These are phyloP conservation scores for Schizopygopsis malacanthus DNA, from an alignment of 2,797 vertebrate genomes.

Conservation along the genomic window DNA sequence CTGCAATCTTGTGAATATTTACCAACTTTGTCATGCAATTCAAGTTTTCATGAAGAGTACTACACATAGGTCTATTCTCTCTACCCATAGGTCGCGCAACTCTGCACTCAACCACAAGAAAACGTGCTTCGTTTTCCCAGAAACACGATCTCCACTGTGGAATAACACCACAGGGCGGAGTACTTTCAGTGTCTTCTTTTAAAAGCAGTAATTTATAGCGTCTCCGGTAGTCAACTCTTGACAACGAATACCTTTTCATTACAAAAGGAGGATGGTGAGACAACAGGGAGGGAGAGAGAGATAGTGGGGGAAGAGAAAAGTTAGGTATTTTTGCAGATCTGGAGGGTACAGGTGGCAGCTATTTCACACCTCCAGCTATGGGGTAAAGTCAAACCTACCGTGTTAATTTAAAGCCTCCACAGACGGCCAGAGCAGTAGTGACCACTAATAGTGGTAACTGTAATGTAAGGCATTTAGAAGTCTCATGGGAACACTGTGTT, in stretches of 20 bases:
- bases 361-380: slow-evolving; percentile 72
- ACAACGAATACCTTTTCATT: slow-evolving; percentile 83
- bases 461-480: slow-evolving; percentile 73
- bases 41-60: not conserved
- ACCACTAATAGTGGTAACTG: slow-evolving; percentile 77
- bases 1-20: too few relatives aligned
- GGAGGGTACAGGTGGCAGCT: slow-evolving; percentile 76
- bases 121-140: slow-evolving; percentile 70
- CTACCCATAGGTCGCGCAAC: slow-evolving; percentile 40
- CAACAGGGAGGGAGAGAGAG: slow-evolving; percentile 14
- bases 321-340: slow-evolving; percentile 68
- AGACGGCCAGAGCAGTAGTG: slow-evolving; percentile 62
- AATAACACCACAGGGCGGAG: slow-evolving; percentile 70
- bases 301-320: slow-evolving; percentile 62
- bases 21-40: not conserved
- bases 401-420: slow-evolving; percentile 76
- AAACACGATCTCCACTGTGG: slow-evolving; percentile 73
- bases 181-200: slow-evolving; percentile 63
- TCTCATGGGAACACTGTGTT: slow-evolving; percentile 71
- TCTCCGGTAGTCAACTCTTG: slow-evolving; percentile 75
- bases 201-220: slow-evolving; percentile 76
- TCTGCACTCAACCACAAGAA: slow-evolving; percentile 68
- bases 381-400: slow-evolving; percentile 68
- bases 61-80: slow-evolving; percentile 30
- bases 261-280: slow-evolving; percentile 71